phyloP scores from a whole-genome alignment of 2,797 vertebrate species.

The Valencia hispanica region DNA sequence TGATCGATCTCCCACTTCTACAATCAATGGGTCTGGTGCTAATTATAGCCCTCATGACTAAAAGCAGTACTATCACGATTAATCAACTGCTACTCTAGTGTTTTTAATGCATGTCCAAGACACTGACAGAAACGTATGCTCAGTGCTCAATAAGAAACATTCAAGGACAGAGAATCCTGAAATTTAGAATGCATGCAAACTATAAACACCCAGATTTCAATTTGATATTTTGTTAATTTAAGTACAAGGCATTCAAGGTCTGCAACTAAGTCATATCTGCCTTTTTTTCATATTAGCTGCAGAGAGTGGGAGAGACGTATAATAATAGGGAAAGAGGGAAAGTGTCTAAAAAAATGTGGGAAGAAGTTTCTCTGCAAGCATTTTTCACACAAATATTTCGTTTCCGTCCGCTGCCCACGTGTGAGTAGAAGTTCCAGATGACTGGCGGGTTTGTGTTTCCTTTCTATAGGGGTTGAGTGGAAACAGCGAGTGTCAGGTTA shows the following conservation, averaged over 20 bases:
- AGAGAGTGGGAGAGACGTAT: background rate
- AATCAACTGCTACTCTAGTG: background rate
- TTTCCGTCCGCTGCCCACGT: conserved; percentile 7
- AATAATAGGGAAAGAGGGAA: background rate
- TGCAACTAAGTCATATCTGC: no score
- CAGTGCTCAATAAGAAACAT: background rate
- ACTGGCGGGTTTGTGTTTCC: conserved; percentile 30
- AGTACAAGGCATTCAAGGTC: no score
- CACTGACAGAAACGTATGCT: background rate
- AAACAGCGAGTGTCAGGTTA: conserved; percentile 52
- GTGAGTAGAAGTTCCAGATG: conserved; percentile 27
- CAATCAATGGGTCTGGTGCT: background rate
- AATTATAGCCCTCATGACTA: background rate
- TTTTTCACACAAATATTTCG: background rate
- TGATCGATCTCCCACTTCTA: background rate
- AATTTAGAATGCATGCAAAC: background rate
- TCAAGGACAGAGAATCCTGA: background rate
- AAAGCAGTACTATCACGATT: background rate
- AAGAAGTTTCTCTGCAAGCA: background rate
- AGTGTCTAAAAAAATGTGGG: background rate
- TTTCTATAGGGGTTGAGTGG: conserved; percentile 11
- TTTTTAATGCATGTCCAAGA: background rate
- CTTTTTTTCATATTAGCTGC: no score
- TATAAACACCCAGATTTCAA: no score
- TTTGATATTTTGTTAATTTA: no score